Evolutionary conservation across 2,113 vertebrate species (phyloP), one percentile per base, ranked within the genome.

Genomic region (Gavialis gangeticus): DNA sequence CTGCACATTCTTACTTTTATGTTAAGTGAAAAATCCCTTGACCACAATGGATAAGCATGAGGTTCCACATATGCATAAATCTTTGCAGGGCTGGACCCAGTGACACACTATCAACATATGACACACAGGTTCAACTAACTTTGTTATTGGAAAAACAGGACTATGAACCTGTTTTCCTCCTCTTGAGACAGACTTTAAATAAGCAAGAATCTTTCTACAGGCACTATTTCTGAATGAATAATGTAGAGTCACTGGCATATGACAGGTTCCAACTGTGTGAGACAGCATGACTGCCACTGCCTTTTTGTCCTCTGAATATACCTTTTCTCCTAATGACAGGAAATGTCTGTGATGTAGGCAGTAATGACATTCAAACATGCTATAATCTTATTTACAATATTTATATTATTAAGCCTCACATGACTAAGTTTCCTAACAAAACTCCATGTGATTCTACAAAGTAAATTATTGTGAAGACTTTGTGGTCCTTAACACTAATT

Each of bases 271-370:
- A 88, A 57, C 25, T 17, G 16, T 57, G 66, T 84, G 75, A 28
- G 54, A 27, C 34, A 76, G 59, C 57, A 46, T 7, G 83, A 63
- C 30, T 79, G 19, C 67, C 66, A 81, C 2, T 73, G 84, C 79
- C 56, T 90, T 93, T 92, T 73, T 83, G 14, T 73, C 84, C 46
- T 17, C 71, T 22, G 25, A 19, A 79, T 37, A 85, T 71, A 62
- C 92, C 80, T 57, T 82, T 67, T 34, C 79, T 92, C 37, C 63
- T 94, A 94, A 96, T 87, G 84, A 87, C 96, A 92, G 94, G 93
- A 95, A 96, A 84, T 57, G 59, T 91, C 87, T 84, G 16, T 83
- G 79, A 91, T 69, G 88, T 67, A 92, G 60, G 89, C 75, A 92
- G 55, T 81, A 90, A 59, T 82, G 82, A 88, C 94, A 94, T 59